Conservation (phyloP, 2,888 invertebrate genomes). For the Cheilosia pagana region DNA sequence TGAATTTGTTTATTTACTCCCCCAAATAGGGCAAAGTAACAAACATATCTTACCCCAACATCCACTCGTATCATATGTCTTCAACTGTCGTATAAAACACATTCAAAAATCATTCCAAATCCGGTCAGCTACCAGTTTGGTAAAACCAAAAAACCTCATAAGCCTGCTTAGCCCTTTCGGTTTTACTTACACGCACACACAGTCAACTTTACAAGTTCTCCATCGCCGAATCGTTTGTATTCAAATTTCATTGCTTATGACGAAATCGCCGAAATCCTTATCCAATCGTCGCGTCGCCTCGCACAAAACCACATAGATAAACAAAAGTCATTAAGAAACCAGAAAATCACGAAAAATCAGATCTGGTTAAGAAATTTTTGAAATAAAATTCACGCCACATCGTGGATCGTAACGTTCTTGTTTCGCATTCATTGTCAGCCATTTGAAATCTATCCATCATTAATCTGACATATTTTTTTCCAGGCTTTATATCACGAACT, state of each 20-base stretch:
- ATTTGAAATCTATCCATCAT: slow-evolving; percentile 5
- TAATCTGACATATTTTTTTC: not conserved
- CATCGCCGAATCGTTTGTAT: not conserved
- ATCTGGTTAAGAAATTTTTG: no score
- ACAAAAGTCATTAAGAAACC: not conserved
- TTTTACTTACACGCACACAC: not conserved
- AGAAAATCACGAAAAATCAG: not conserved
- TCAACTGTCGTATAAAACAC: no score
- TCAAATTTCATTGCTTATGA: not conserved
- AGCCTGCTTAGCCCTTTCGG: not conserved
- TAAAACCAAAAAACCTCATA: not conserved
- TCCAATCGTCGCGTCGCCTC: no score
- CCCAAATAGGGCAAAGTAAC: no score
- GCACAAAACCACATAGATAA: not conserved
- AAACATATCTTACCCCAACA: no score
- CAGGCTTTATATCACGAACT: no score
- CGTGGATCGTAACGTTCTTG: no score
- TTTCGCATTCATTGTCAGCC: no score
- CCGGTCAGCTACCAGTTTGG: not conserved
- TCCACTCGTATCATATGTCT: no score
- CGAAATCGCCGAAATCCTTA: not conserved
- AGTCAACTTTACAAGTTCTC: not conserved
- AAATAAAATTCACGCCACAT: no score
- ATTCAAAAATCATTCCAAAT: not conserved
- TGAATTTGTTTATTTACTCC: no score